Evolutionary conservation across 2,113 vertebrate genomes (phyloP).

Genomic region (Coregonus clupeaformis): DNA sequence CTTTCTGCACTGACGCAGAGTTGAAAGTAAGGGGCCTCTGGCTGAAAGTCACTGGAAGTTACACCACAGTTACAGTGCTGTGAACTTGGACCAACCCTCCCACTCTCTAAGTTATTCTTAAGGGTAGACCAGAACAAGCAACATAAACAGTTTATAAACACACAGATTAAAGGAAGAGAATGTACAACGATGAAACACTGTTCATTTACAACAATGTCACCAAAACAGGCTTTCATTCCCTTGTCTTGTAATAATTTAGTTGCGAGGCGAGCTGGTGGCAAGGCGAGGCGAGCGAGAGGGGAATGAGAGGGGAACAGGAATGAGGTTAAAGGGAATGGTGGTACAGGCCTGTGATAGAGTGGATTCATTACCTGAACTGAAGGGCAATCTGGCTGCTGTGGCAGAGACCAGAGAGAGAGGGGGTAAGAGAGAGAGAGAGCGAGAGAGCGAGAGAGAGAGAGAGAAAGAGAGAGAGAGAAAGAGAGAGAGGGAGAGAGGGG

Average conservation of each 20-base stretch:
- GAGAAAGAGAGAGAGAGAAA: slow-evolving; percentile 22
- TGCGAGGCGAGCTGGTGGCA: slow-evolving; percentile 26
- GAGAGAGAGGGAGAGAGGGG: neutral
- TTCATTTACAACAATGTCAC: no score
- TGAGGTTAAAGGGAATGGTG: slow-evolving; percentile 39
- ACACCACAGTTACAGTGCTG: slow-evolving; percentile 34
- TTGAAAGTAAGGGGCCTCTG: slow-evolving; percentile 51
- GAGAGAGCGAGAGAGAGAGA: neutral
- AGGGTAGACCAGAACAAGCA: slow-evolving; percentile 38
- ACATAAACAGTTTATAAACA: neutral
- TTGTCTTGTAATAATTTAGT: slow-evolving; percentile 34
- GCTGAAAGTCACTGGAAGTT: slow-evolving; percentile 44
- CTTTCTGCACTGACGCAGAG: slow-evolving; percentile 34
- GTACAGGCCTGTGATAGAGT: slow-evolving; percentile 68
- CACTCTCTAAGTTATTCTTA: slow-evolving; percentile 17
- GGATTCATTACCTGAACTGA: slow-evolving; percentile 72
- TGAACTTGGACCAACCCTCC: slow-evolving; percentile 36
- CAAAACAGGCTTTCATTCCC: no score
- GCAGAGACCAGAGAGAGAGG: slow-evolving; percentile 27
- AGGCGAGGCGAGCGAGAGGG: slow-evolving; percentile 42
- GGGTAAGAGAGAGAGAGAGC: slow-evolving; percentile 9
- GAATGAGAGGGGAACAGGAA: slow-evolving; percentile 7
- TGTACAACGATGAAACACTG: slow-evolving; percentile 26
- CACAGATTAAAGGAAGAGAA: slow-evolving; percentile 23
- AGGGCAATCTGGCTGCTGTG: slow-evolving; percentile 67